Conservation (phyloP, 1,140 invertebrate genomes). For the Drosophila mojavensis region DNA sequence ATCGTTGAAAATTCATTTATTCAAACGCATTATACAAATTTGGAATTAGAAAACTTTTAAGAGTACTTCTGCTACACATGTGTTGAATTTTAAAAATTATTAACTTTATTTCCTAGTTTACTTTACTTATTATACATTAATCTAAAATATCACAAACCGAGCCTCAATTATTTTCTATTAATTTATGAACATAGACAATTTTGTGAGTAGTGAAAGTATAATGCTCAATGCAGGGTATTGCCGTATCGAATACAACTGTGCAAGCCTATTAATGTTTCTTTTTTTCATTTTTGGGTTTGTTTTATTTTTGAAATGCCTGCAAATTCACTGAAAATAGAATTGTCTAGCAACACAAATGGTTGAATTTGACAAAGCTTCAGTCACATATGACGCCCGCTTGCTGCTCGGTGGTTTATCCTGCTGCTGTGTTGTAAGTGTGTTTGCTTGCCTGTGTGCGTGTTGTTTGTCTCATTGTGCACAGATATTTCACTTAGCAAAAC, state of each 20-base stretch:
- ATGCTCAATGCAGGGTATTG: neutral
- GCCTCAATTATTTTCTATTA: too few species aligned
- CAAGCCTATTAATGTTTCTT: too few species aligned
- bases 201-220: too few species aligned
- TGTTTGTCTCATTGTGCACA: conserved; percentile 33
- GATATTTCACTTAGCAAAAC: conserved; percentile 63
- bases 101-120: too few species aligned
- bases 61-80: too few species aligned
- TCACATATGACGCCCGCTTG: conserved; percentile 36
- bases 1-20: too few species aligned
- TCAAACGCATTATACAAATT: too few species aligned
- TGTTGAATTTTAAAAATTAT: too few species aligned
- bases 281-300: conserved; percentile 22
- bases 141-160: too few species aligned
- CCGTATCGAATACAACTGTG: neutral
- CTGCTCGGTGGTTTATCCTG: conserved; percentile 10
- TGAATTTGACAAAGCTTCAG: conserved; percentile 36
- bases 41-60: too few species aligned
- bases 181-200: too few species aligned
- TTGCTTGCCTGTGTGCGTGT: conserved; percentile 8
- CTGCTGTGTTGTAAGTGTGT: conserved; percentile 30
- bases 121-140: too few species aligned
- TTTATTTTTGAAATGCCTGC: conserved; percentile 20
- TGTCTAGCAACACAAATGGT: conserved; percentile 7
- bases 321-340: conserved; percentile 42